Evolutionary conservation across 2,888 invertebrate species (phyloP), one percentile per base, ranked within the genome.

Genomic region (Andricus curvator): DNA sequence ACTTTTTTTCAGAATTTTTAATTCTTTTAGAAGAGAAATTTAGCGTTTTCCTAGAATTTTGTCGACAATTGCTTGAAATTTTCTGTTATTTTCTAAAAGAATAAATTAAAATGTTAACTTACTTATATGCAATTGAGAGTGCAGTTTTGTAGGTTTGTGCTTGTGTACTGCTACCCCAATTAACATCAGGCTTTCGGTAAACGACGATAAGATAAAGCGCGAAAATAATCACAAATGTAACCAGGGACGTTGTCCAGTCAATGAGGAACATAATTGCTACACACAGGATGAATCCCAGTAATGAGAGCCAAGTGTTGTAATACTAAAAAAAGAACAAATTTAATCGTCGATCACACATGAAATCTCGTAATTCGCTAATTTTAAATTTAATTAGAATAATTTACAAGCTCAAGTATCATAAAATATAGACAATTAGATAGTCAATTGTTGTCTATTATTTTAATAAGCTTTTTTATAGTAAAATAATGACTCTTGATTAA

Each of bases 121-220:
- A 92, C 92, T 90, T 87, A 83, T 97, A 96, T 0, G 98, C 96
- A 22, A 97, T 96, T 15, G 96, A 95, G 5, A 99, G 92, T 0
- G 99, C 98, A 15, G 96, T 96, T 93, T 98, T 98, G 93, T 99
- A 99, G 51, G 96, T 97, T 93, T 99, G 99, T 0, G 99, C 99
- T 93, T 99, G 99, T 0, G 98, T 98, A 11, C 98, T 98, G 80
- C 98, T 98, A 37, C 99, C 99, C 99, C 99, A 99, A 93, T 99
- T 99, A 4, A 98, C 98, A 91, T 99, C 97, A 90, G 99, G 99
- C 90, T 98, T 98, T 77, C 98, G 94, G 90, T 99, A 98, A 86
- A 97, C 96, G 20, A 99, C 97, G 89, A 98, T 96, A 86, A 99
- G 94, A 93, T 98, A 99, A 33, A 99, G 94, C 0, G 96, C 96